Evolutionary conservation across 2,888 invertebrate genomes (phyloP).

Genomic region (Synanthedon formicaeformis): DNA sequence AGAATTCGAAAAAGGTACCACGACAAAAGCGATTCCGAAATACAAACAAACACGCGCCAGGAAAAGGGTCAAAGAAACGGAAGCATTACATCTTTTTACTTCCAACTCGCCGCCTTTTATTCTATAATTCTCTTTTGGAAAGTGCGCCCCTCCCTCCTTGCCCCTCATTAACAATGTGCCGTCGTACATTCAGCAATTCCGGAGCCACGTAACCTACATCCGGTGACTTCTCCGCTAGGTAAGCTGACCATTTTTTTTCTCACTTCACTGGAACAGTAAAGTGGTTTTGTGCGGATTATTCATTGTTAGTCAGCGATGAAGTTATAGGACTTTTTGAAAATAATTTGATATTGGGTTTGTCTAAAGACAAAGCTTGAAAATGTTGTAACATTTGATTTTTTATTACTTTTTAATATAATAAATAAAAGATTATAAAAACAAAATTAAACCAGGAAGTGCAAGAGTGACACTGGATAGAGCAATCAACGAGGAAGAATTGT

Average conservation of each 20-base stretch:
- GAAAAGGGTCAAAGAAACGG: slow-evolving; percentile 7
- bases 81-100: slow-evolving; percentile 28
- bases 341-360: not conserved
- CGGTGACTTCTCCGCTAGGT: slow-evolving; percentile 26
- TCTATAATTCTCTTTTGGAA: slow-evolving; percentile 32
- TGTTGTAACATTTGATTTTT: no score
- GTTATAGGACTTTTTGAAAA: not conserved
- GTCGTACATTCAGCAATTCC: slow-evolving; percentile 39
- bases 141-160: slow-evolving; percentile 18
- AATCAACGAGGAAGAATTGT: no score
- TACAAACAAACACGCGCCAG: not conserved
- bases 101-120: slow-evolving; percentile 25
- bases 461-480: no score
- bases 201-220: slow-evolving; percentile 28
- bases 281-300: not conserved
- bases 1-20: not conserved
- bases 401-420: no score
- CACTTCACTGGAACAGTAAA: not conserved
- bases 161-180: slow-evolving; percentile 44
- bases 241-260: slow-evolving; percentile 5
- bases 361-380: no score
- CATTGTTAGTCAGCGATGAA: no score
- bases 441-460: no score
- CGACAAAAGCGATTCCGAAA: not conserved
- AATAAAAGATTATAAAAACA: no score